A percentile compares a stretch with the other conserved stretches of the same genome.
Evolutionary conservation across 2,888 invertebrate genomes (phyloP).

Genomic region (Yponomeuta sedellus): DNA sequence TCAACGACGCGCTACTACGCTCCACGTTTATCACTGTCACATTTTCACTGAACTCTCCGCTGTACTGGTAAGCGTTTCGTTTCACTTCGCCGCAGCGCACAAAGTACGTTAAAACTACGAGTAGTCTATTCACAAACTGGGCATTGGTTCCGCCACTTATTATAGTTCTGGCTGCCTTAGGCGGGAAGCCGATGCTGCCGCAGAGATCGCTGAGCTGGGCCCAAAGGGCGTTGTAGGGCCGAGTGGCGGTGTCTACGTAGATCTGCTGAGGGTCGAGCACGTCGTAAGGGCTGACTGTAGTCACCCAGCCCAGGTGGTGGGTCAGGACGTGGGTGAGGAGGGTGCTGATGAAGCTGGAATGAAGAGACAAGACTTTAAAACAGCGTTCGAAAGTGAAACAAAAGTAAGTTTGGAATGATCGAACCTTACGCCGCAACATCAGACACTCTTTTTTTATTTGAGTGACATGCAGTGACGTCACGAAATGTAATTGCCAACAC

Average conservation of each 20-base stretch:
- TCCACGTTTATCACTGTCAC: slow-evolving; percentile 1
- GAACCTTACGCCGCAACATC: too few relatives aligned
- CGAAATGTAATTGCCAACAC: too few relatives aligned
- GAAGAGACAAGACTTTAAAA: slow-evolving; percentile 22
- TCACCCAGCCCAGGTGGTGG: slow-evolving; percentile 94
- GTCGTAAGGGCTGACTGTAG: slow-evolving; percentile 80
- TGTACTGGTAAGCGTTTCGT: slow-evolving; percentile 57
- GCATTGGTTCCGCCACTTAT: slow-evolving; percentile 82
- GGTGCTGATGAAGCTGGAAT: slow-evolving; percentile 91
- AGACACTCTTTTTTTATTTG: too few relatives aligned
- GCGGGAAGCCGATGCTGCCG: slow-evolving; percentile 88
- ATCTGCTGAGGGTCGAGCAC: slow-evolving; percentile 49
- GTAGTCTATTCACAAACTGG: slow-evolving; percentile 82
- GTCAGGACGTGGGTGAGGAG: slow-evolving; percentile 91
- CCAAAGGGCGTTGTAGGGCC: slow-evolving; percentile 92
- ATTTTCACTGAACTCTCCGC: not conserved
- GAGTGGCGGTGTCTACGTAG: slow-evolving; percentile 42
- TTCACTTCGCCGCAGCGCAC: slow-evolving; percentile 86
- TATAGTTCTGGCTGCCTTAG: slow-evolving; percentile 86
- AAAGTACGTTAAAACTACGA: slow-evolving; percentile 90
- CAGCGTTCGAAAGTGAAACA: not conserved
- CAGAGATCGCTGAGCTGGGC: slow-evolving; percentile 91
- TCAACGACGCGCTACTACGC: slow-evolving; percentile 22
- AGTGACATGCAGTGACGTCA: too few relatives aligned
- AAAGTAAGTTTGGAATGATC: not conserved